phyloP scores from a whole-genome alignment of 2,888 invertebrate genomes.

The Synergus umbraculus region DNA sequence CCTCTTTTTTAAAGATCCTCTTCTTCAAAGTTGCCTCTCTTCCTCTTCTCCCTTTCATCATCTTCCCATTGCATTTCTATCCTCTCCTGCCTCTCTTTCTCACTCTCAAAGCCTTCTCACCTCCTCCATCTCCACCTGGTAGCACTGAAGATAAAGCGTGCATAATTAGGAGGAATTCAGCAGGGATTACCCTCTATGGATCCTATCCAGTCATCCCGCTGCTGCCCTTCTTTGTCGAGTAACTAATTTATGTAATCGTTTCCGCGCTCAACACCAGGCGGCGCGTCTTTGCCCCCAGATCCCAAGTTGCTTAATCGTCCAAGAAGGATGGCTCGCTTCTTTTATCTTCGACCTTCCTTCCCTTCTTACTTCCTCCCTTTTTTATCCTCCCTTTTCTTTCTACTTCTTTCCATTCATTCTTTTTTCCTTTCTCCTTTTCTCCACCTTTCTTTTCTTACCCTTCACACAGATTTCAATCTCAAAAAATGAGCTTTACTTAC shows the following conservation, averaged over 20 bases:
- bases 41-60: constrained; percentile 38
- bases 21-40: constrained; percentile 42
- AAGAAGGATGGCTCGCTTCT: constrained; percentile 44
- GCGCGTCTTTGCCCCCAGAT: constrained; percentile 52
- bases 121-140: constrained; percentile 52
- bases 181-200: constrained; percentile 74
- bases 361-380: constrained; percentile 26
- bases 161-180: constrained; percentile 77
- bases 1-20: constrained; percentile 41
- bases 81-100: constrained; percentile 46
- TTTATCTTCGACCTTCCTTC: constrained; percentile 39
- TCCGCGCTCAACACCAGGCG: constrained; percentile 67
- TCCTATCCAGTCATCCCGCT: constrained; percentile 73
- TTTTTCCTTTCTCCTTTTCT: neutral
- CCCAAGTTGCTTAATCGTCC: constrained; percentile 46
- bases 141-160: constrained; percentile 74
- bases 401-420: neutral
- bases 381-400: neutral
- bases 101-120: constrained; percentile 29
- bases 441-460: neutral
- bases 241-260: constrained; percentile 76
- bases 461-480: neutral
- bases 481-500: neutral
- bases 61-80: constrained; percentile 43
- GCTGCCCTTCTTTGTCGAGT: constrained; percentile 73